Base-by-base conservation (phyloP, 2,888 invertebrate genomes). In the Gerris lacustris region DNA sequence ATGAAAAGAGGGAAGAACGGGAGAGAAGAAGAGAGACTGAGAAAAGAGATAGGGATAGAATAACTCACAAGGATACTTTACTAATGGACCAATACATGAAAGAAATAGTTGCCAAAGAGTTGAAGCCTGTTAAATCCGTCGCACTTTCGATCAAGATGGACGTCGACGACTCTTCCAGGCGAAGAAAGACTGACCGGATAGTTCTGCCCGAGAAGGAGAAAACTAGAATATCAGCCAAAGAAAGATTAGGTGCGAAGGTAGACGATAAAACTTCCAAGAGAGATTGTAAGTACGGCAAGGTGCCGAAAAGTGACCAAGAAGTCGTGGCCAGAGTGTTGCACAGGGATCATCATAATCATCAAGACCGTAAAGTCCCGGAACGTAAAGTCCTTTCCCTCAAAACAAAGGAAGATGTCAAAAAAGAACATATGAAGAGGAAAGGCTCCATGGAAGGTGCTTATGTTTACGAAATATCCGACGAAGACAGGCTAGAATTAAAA, bases 181-280 rank as follows among this genome's bases (percentile, higher is more conserved):
- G 18, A 68, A 67, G 18, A 62, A 44, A 67, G 18, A 67, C 47
- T 43, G 71, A 73, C 15, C 18, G 67, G 17, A 44, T 63, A 71
- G 71, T 74, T 55, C 73, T 76, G 63, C 70, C 75, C 63, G 73
- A 75, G 69, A 76, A 77, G 66, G 78, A 78, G 69, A 75, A 79
- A 15, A 86, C 87, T 0, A 83, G 87, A 75, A 78, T 89, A 45
- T 90, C 92, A 0, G 88, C 91, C 0, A 92, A 91, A 79, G 92
- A 92, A 74, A 84, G 92, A 66, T 82, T 92, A 5, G 92, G 92
- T 0, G 88, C 89, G 0, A 89, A 90, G 81, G 84, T 91, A 0
- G 88, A 89, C 73, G 86, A 88, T 72, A 55, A n/a, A 4, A 55
- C 64, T 4, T 70, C 70, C 6, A 67, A 70, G 43, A 66, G 73